Percentiles rank a stretch among this genome's conserved stretches.
Conservation (phyloP, 2,113 vertebrate genomes). For the Chinchilla lanigera region DNA sequence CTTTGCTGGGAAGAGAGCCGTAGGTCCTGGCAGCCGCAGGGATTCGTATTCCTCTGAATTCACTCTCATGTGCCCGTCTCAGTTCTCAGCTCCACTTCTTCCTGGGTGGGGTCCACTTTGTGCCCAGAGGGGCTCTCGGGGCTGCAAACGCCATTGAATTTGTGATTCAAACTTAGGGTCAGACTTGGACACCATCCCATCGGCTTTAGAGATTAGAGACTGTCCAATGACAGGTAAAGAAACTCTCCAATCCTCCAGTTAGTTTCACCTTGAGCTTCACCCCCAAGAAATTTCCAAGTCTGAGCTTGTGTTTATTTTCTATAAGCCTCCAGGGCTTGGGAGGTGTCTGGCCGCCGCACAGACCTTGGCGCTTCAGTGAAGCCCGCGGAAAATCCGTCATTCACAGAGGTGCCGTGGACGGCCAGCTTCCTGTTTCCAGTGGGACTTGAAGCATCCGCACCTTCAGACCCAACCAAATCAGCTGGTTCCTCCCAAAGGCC, state of each 20-base stretch:
- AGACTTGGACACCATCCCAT: background rate
- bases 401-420: background rate
- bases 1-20: background rate
- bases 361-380: background rate
- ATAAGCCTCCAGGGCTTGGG: background rate
- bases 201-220: conserved; percentile 34
- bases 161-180: background rate
- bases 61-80: background rate
- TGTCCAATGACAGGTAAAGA: background rate
- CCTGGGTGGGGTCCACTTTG: background rate
- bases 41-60: background rate
- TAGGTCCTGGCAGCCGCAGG: background rate
- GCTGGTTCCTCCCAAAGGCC: background rate
- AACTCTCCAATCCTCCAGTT: background rate
- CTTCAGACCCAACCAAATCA: background rate
- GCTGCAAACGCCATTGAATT: background rate
- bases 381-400: background rate
- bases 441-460: background rate
- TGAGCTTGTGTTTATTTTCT: background rate
- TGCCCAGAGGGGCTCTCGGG: background rate
- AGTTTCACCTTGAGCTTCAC: conserved; percentile 20
- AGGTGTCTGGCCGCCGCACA: background rate
- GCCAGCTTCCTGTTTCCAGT: background rate
- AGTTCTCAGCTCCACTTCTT: background rate
- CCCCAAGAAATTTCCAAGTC: background rate